Base-by-base conservation (phyloP, 2,888 invertebrate species). In the Andrena chrysosceles region DNA sequence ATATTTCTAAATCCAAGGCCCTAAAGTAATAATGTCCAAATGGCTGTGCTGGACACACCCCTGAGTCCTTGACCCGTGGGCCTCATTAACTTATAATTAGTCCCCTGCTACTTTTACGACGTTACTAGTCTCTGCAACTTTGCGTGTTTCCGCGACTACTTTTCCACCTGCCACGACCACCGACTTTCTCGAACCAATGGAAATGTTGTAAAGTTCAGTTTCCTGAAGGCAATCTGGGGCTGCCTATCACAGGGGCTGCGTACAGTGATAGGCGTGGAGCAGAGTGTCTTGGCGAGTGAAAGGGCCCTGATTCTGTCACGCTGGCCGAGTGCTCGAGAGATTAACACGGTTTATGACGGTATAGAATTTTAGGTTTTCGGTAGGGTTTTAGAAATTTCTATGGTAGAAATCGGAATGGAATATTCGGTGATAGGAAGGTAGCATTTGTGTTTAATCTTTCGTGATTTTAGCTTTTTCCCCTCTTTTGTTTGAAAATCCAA, bases 121-220 rank as follows among this genome's bases (percentile, higher is more conserved):
- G 74, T 80, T 72, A 29, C n/a, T 7, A 3, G 29, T 1, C 42
- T 13, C 16, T 42, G 42, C 42, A 16, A 42, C 42, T 16, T 42
- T 5, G 16, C 16, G 56, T 29, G 5, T 23, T 33, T 20, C 20
- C 10, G n/a, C 26, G 49, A 72, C 52, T 29, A 68, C 49, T 72
- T 81, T 52, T 16, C 67, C 64, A 31, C 59, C 33, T n/a, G 23
- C 8, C 42, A 66, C 60, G 56, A 81, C 52, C 60, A 62, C 31
- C 71, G 68, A 63, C 73, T 87, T 89, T 82, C 81, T 74, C 70
- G 83, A 82, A 87, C 72, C 77, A 49, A 83, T 87, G 73, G 77
- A 77, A 83, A 82, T 75, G 81, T 78, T 60, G 79, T 77, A 71
- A 81, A 16, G 16, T 87, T 81, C 73, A 85, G 88, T 89, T 85